Evolutionary conservation across 1,140 invertebrate genomes (phyloP), one percentile per base, ranked within the genome.

Genomic region (Antheraea mylitta): DNA sequence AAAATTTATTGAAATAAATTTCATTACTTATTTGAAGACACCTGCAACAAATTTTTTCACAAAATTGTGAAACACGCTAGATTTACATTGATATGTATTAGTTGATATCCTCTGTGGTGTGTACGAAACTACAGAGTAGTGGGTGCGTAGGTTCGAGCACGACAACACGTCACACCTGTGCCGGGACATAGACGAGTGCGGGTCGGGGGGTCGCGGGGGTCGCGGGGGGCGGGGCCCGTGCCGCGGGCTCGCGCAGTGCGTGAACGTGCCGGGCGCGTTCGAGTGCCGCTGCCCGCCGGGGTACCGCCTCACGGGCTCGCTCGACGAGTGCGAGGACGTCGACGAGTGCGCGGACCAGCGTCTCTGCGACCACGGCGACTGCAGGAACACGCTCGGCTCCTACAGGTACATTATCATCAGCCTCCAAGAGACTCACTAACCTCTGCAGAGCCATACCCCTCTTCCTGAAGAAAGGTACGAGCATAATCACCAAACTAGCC

Each of bases 341-440:
- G 96, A 97, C 80, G 96, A 97, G 87, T 97, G 96, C 82, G 85
- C 82, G 36, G 85, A 89, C 76, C 94, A 95, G 38, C 95, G 95
- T 3, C 95, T 98, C 78, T 98, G 97, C 86, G 94, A 95, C 63
- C 95, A 97, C 79, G 96, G 96, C 59, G 91, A 92, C 48, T 97
- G 96, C 83, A 90, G 95, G n/a, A 98, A 98, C 80, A 95, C 94
- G n/a, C 93, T 96, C 73, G 97, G 97, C 2, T 95, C 95, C 0
- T 97, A 95, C 75, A 81, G 84, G 86, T 89, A 7, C 71, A n/a
- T n/a, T n/a, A n/a, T n/a, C n/a, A n/a, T n/a, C n/a, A n/a, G n/a
- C n/a, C n/a, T n/a, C n/a, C n/a, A n/a, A n/a, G n/a, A n/a, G n/a
- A n/a, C n/a, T n/a, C n/a, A n/a, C n/a, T n/a, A n/a, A n/a, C n/a